Conservation (phyloP, 1,140 invertebrate genomes). For the Elysia chlorotica region DNA sequence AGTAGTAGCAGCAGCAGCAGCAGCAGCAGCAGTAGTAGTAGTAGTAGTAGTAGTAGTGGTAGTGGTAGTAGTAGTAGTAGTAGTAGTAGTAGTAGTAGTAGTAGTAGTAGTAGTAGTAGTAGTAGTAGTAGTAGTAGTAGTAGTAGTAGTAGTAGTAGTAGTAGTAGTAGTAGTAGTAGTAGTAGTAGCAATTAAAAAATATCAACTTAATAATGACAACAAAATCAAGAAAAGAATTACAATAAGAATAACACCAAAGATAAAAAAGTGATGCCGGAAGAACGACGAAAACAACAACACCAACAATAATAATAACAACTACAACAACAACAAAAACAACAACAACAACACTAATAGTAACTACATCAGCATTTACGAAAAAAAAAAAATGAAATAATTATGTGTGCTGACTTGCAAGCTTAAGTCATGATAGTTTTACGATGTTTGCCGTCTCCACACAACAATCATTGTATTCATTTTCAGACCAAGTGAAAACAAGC, state of each 20-base stretch:
- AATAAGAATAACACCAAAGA: too few species aligned
- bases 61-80: not conserved
- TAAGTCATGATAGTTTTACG: not conserved
- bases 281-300: not conserved
- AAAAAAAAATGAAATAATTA: not conserved
- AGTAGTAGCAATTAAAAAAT: not conserved
- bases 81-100: not conserved
- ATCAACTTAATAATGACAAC: not conserved
- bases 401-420: not conserved
- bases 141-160: not conserved
- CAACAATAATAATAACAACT: not conserved
- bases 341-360: not conserved
- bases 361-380: not conserved
- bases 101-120: not conserved
- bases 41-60: not conserved
- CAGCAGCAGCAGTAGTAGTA: not conserved
- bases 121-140: not conserved
- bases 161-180: not conserved
- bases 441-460: not conserved
- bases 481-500: not conserved
- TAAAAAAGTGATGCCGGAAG: too few species aligned
- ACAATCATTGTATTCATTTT: not conserved
- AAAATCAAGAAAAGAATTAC: too few species aligned
- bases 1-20: not conserved
- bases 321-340: not conserved